Base-by-base conservation (phyloP, 92 coral and sea anemone species). In the Porites evermanni region DNA sequence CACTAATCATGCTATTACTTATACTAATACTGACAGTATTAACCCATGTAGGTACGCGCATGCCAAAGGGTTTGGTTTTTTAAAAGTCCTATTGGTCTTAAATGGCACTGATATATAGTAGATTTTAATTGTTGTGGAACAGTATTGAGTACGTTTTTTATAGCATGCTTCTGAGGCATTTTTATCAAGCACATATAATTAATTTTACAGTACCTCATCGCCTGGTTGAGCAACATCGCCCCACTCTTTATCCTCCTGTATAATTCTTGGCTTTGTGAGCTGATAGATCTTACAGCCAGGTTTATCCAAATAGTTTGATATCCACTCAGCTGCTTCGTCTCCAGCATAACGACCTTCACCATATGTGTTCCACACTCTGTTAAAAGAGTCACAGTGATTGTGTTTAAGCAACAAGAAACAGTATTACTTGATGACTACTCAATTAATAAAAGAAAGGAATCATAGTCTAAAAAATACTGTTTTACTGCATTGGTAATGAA, bases 281-380 rank as follows among this genome's bases (percentile, higher is more conserved):
- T 69, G 74, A 47, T 81, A 93, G 77, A 93, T 59, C 63, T 81
- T 81, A 23, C 77, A 84, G 19, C 92, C 91, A 47, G 94, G 61
- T 72, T 81, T 89, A 58, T 85, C 80, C 16, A 93, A 64, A 59
- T 59, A 93, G 10, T 70, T 73, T 6, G 89, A 84, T 70, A 91
- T 78, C 96, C 96, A 93, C 29, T 91, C 64, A 18, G 93, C 69
- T 10, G 88, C 94, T 53, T 82, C 91, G 60, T 79, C 88, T 13
- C 96, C 94, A 67, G 80, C 91, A 80, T 79, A 89, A 32, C 53
- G 81, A 29, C 94, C 96, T 75, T 93, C 96, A 32, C 84, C 94
- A 60, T 47, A 70, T 12, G 50, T 38, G 1, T 67, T 67, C 19
- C 14, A 87, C 51, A 93, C 84, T 69, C 95, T 93, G 83, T 18